phyloP scores from a whole-genome alignment of 2,888 invertebrate species.

The Ichneumoninae sp. region DNA sequence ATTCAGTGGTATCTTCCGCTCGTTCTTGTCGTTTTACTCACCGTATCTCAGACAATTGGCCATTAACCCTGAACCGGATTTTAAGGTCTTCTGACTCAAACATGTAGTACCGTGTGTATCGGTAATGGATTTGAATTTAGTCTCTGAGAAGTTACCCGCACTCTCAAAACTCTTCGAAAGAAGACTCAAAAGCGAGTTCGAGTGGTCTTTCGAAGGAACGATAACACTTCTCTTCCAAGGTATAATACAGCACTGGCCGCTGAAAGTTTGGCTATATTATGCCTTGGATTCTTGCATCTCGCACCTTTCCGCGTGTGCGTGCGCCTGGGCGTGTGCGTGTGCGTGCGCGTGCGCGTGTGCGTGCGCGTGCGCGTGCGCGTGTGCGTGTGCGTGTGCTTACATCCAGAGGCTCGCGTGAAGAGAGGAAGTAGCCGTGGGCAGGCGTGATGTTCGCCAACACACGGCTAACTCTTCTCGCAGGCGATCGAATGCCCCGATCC shows the following conservation, averaged over 20 bases:
- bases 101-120: constrained; percentile 31
- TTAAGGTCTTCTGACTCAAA: constrained; percentile 50
- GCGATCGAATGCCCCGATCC: constrained; percentile 69
- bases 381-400: neutral
- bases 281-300: constrained; percentile 9
- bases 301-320: neutral
- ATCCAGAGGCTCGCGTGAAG: constrained; percentile 66
- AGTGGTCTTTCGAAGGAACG: neutral
- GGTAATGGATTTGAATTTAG: no score
- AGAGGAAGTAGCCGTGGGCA: constrained; percentile 64
- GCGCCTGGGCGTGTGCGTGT: neutral
- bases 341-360: no score
- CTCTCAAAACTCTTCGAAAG: no score
- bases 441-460: constrained; percentile 64
- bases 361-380: constrained; percentile 1
- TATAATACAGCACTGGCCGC: constrained; percentile 4
- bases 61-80: constrained; percentile 40
- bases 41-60: constrained; percentile 56
- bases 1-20: constrained; percentile 21
- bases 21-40: constrained; percentile 34
- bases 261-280: neutral
- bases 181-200: neutral
- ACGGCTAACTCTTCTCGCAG: constrained; percentile 55
- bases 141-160: no score
- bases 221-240: neutral